Base-by-base conservation (phyloP, 2,113 vertebrate genomes). In the Otolemur garnettii region DNA sequence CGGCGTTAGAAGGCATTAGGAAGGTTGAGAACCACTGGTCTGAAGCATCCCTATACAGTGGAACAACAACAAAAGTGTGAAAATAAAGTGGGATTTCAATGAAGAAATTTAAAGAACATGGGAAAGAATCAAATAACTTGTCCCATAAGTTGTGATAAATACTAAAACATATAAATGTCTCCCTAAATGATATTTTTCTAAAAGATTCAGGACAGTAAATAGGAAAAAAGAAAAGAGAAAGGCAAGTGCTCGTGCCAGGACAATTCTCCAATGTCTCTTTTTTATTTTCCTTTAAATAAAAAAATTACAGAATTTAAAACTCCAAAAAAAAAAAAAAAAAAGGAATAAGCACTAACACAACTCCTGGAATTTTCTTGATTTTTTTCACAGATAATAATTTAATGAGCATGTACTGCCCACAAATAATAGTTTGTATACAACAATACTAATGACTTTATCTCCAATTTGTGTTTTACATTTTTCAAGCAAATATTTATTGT, bases 401-500 rank as follows among this genome's bases (percentile, higher is more conserved):
- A 79, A 4, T 45, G 83, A 74, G 28, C 72, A 28, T n/a, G 13
- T 68, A 55, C 0, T 66, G 5, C 3, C 68, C 59, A 81, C 8
- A 88, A 42, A 60, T 13, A 96, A 64, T 33, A 87, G 30, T 57
- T 82, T 59, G 21, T 7, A 81, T 64, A 38, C 35, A 74, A 81
- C 18, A 83, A 77, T 86, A 74, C 26, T 75, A 19, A 30, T 75
- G 18, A 68, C 3, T 19, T 28, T 28, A 80, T 15, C 13, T 72
- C 4, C 11, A 92, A 93, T 68, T 30, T n/a, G 13, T 62, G 28
- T 59, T 85, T 69, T 26, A 57, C 9, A 94, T 72, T 91, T 94
- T 93, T 93, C 57, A 83, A 57, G 22, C 55, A 94, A 96, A 85
- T 83, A 93, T 72, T 96, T 94, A 91, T 60, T 88, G 21, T 89